Evolutionary conservation across 1,140 invertebrate genomes (phyloP).

Genomic region (Sesamia nonagrioides): DNA sequence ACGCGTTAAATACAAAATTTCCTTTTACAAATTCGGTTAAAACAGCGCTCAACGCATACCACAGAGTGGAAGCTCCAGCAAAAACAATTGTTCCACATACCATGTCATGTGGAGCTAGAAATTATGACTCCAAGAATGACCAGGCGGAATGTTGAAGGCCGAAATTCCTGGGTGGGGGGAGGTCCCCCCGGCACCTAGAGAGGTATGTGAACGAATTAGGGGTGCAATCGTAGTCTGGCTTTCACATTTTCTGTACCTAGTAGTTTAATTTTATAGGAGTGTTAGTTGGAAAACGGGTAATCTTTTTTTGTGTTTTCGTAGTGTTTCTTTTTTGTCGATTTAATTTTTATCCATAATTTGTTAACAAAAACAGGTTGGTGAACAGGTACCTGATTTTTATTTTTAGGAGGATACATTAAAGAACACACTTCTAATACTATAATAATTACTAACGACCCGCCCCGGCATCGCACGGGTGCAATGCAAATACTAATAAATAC

Average conservation of each 20-base stretch:
- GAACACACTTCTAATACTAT: too few relatives aligned
- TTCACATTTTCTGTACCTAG: conserved; percentile 36
- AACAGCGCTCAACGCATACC: conserved; percentile 2
- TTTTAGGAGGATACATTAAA: too few relatives aligned
- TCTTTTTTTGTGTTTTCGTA: neutral
- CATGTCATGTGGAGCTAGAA: conserved; percentile 63
- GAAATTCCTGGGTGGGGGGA: conserved; percentile 62
- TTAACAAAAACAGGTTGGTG: too few relatives aligned
- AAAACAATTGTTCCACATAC: conserved; percentile 73
- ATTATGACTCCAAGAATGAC: conserved; percentile 81
- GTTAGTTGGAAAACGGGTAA: neutral
- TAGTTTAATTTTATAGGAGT: conserved; percentile 36
- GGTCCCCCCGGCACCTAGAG: conserved; percentile 47
- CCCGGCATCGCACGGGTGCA: too few relatives aligned
- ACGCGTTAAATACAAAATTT: neutral
- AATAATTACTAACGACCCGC: too few relatives aligned
- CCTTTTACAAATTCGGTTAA: neutral
- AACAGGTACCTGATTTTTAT: too few relatives aligned
- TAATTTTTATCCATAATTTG: too few relatives aligned
- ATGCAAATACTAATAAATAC: too few relatives aligned
- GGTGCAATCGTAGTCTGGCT: conserved; percentile 60
- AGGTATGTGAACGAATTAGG: conserved; percentile 67
- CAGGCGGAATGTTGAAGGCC: conserved; percentile 76
- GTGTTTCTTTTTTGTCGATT: neutral
- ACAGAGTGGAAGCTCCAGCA: conserved; percentile 42